Conservation (phyloP, 1,140 invertebrate genomes). For the Dolichoris vasculosae region DNA sequence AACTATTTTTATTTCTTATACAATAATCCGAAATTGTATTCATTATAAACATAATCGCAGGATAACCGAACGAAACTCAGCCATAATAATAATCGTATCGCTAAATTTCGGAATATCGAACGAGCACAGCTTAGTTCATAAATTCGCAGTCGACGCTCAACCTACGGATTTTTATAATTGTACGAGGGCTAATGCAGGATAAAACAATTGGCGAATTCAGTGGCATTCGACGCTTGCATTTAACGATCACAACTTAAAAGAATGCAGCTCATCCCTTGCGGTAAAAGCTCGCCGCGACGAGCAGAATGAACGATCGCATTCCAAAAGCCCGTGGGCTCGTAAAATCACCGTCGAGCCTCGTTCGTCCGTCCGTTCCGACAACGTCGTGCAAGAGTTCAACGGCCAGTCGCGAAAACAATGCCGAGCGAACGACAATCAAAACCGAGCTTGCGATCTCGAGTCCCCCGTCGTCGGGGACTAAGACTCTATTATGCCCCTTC, state of each 20-base stretch:
- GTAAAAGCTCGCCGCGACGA: neutral
- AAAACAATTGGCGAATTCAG: neutral
- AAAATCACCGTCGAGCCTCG: neutral
- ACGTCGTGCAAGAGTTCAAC: conserved; percentile 43
- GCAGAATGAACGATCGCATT: neutral
- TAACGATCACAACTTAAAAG: neutral
- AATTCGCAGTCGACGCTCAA: neutral
- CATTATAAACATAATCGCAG: no score
- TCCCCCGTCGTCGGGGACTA: neutral
- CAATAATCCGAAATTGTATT: no score
- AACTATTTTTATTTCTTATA: no score
- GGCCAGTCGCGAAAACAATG: conserved; percentile 58
- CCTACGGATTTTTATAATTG: neutral
- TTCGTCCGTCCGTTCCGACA: neutral
- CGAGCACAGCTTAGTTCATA: neutral
- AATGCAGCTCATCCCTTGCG: neutral
- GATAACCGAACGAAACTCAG: no score
- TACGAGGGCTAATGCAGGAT: neutral
- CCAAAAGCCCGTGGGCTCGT: neutral
- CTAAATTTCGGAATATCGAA: neutral
- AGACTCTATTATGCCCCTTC: neutral
- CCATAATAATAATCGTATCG: no score
- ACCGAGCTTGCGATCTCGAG: neutral
- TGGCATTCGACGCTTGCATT: neutral
- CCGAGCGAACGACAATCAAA: neutral